phyloP scores from a whole-genome alignment of 1,140 invertebrate species.

The Drosophila bocqueti region DNA sequence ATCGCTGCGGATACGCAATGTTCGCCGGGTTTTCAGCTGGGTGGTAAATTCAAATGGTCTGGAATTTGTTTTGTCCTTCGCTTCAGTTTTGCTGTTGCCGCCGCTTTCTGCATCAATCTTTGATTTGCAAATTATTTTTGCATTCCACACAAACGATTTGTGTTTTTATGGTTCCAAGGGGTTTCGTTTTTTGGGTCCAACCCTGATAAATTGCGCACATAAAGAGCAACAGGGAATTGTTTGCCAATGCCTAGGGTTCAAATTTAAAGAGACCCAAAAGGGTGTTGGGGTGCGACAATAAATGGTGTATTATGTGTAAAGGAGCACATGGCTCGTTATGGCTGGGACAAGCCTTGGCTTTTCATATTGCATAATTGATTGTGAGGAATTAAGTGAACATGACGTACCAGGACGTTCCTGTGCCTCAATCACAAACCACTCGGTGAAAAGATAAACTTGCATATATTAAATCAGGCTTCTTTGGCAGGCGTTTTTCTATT shows the following conservation, averaged over 20 bases:
- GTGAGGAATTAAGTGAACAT: constrained; percentile 21
- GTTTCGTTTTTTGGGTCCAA: constrained; percentile 21
- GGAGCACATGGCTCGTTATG: constrained; percentile 38
- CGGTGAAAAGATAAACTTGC: neutral
- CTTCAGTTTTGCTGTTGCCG: constrained; percentile 14
- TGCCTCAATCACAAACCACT: neutral
- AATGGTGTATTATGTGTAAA: constrained; percentile 25
- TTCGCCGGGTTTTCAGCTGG: constrained; percentile 10
- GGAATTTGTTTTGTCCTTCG: constrained; percentile 51
- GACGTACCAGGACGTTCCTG: too few species aligned
- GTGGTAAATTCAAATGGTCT: constrained; percentile 20
- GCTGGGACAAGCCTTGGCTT: constrained; percentile 70
- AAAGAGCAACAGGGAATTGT: constrained; percentile 36
- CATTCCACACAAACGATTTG: constrained; percentile 64
- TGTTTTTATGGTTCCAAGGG: constrained; percentile 56
- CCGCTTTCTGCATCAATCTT: constrained; percentile 27
- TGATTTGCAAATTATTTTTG: constrained; percentile 65
- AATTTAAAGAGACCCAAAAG: constrained; percentile 24
- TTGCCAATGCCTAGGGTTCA: constrained; percentile 32
- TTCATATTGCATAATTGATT: constrained; percentile 81
- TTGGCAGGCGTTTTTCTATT: neutral
- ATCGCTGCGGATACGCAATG: constrained; percentile 43
- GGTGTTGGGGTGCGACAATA: constrained; percentile 19
- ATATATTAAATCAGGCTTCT: neutral
- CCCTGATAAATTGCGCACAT: constrained; percentile 60